Evolutionary conservation across 2,888 invertebrate species (phyloP), one percentile per base, ranked within the genome.

Genomic region (Tridacna gigas): DNA sequence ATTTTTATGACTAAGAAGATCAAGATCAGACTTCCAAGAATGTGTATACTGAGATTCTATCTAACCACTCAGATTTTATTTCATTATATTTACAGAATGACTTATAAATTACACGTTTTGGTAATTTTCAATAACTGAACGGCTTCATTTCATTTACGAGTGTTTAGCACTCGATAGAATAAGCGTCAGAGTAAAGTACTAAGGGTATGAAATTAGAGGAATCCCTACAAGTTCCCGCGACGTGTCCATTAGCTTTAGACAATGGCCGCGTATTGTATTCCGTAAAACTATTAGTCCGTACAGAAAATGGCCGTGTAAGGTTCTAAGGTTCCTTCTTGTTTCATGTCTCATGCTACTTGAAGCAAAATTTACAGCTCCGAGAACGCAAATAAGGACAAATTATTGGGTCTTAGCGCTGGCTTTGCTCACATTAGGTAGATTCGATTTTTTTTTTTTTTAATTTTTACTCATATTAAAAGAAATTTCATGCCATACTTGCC

Each of bases 181-280:
- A 37, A 37, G 37, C 37, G 37, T 37, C 37, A 22, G 22, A 9
- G 63, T 13, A 63, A 63, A 63, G 63, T 18, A 13, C 20, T 63
- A 22, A 63, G n/a, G 28, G 71, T 71, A 71, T 71, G n/a, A 51
- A 51, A 71, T 71, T 51, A 47, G n/a, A 37, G n/a, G 71, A 71
- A 51, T 71, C 71, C 71, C 47, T 51, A 71, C 71, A 71, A 71
- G 71, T 25, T 13, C 26, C n/a, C 71, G 71, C 71, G 51, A 22
- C 18, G 25, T 48, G 71, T 71, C 71, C 71, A 71, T 71, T 71
- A 71, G 71, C 25, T 71, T 71, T 12, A 71, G 51, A 71, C 71
- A 71, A 71, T 71, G 71, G 51, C 18, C 47, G 15, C 22, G 71
- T 71, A 71, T 71, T 71, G 71, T 71, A 67, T 71, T 71, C 71